Base-by-base conservation (phyloP, 2,113 vertebrate species). In the Lucifuga dentata region DNA sequence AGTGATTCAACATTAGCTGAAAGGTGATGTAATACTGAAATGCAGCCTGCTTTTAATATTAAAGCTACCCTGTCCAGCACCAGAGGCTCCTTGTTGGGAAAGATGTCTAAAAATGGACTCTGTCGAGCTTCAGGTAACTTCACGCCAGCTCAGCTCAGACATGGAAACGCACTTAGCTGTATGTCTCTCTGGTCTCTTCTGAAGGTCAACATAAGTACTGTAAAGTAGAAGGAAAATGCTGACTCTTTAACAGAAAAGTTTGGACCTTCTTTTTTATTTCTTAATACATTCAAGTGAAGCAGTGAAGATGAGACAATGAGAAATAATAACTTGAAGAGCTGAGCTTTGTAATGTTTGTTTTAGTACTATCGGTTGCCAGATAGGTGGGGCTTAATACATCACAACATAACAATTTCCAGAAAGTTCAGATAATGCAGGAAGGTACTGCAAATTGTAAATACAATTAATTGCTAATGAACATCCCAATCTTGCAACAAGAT, bases 141-240 rank as follows among this genome's bases (percentile, higher is more conserved):
- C 44, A 57, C 8, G 23, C 65, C 58, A 62, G 71, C 68, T 81
- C 70, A 69, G 46, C 65, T 11, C 26, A 50, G 76, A 86, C 81
- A 89, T 41, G 59, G 84, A 86, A 88, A 89, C 76, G 61, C 83
- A 83, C 86, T 89, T 64, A 87, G 48, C 39, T 24, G 41, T 33
- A 13, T 24, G 41, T 40, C 24, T 58, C 11, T 44, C 50, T 65
- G 36, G 51, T 48, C 29, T 57, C 19, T 44, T 26, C 16, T n/a
- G 41, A 64, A 79, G 81, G 86, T 80, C 57, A 79, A 3, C 16
- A 40, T 6, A 68, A 5, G 46, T 19, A 41, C 8, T 46, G 21
- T 11, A n/a, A 21, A 24, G 56, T 16, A 39, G 64, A 59, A 26
- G 12, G 1, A 39, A 60, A 56, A 56, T 53, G 1, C 5, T 62